Percentiles rank a stretch among this genome's conserved stretches.
Conservation (phyloP, 2,113 vertebrate species). For the Strigops habroptila region DNA sequence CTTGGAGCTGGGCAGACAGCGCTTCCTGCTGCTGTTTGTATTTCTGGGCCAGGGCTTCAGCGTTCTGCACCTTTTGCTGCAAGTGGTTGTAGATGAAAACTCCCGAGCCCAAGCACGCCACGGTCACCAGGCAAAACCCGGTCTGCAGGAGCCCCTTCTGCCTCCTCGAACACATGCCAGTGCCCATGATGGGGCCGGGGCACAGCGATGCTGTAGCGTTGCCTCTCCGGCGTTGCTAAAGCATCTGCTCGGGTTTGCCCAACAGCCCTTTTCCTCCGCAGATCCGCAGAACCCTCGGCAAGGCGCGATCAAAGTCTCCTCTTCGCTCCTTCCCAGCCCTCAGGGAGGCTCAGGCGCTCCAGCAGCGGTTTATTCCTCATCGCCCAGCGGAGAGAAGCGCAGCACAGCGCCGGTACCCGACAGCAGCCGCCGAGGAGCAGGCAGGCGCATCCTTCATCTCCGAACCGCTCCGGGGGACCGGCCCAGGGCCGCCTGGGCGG, state of each 20-base stretch:
- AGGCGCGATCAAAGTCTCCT: neutral
- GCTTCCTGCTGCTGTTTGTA: slow-evolving; percentile 75
- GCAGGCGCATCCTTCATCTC: neutral
- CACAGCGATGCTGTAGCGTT: neutral
- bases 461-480: neutral
- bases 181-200: slow-evolving; percentile 47
- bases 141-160: slow-evolving; percentile 68
- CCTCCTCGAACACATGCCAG: slow-evolving; percentile 62
- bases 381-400: accelerated
- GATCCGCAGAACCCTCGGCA: neutral
- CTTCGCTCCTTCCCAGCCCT: neutral
- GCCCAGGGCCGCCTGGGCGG: neutral
- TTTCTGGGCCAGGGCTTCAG: slow-evolving; percentile 56
- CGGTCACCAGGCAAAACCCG: slow-evolving; percentile 37
- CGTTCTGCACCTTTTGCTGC: slow-evolving; percentile 45
- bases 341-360: neutral
- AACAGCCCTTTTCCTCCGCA: accelerated
- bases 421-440: neutral
- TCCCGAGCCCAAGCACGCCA: slow-evolving; percentile 50
- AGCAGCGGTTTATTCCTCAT: neutral
- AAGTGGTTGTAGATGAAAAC: slow-evolving; percentile 55
- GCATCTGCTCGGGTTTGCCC: neutral
- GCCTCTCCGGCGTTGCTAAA: neutral
- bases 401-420: accelerated
- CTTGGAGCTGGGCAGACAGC: slow-evolving; percentile 74